Evolutionary conservation across 2,797 vertebrate genomes (phyloP), one percentile per base, ranked within the genome.

Genomic region (Scomberomorus guttatus): DNA sequence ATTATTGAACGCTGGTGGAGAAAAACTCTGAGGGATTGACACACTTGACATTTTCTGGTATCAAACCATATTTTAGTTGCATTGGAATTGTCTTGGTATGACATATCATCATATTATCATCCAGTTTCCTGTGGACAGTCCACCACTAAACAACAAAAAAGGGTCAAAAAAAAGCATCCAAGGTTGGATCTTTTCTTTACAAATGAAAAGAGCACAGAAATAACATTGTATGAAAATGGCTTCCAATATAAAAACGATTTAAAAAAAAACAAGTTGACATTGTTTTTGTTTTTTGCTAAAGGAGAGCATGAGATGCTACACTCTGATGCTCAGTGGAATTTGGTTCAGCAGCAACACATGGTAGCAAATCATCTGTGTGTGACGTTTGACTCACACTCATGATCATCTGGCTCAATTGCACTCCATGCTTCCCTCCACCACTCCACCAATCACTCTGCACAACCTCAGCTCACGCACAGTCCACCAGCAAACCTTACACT

Each of bases 301-400:
- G 18, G 11, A 22, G 25, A 59, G 27, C 75, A 69, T 34, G 17
- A 29, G 24, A 60, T 12, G 18, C 25, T 61, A 51, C 24, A n/a
- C 25, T 57, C 8, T 9, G 34, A 37, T 37, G 9, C 34, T 42
- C 20, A 6, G 0, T 12, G 27, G 63, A 58, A 50, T 56, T 62
- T n/a, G 17, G 25, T 17, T 56, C 24, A 62, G n/a, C 24, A 39
- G n/a, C 20, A 72, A 37, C 27, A 72, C 7, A 5, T 20, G 32
- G 37, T 13, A 18, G 15, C 6, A 73, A 77, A 44, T 77, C 46
- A 9, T 78, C 0, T 25, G 48, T 63, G 44, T 74, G 7, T 72
- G 79, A 72, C 2, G 15, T 80, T 34, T 82, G 70, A 75, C 37
- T 64, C 62, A 64, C 52, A 24, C 55, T 52, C 64, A 64, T 4